phyloP scores from a whole-genome alignment of 2,113 vertebrate genomes.

The Fulica atra region DNA sequence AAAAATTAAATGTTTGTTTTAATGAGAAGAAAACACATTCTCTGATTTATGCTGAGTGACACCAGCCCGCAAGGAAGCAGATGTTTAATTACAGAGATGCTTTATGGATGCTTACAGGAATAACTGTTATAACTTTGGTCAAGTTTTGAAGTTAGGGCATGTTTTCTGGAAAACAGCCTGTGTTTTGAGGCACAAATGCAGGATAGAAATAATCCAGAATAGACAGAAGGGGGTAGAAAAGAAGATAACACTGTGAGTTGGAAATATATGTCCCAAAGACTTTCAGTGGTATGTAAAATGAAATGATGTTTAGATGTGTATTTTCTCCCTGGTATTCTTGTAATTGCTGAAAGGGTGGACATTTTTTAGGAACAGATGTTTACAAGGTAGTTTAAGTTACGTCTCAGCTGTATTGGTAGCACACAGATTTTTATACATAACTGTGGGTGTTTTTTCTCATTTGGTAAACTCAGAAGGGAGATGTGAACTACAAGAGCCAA shows the following conservation, averaged over 20 bases:
- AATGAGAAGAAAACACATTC: background rate
- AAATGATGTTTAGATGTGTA: background rate
- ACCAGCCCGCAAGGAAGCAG: background rate
- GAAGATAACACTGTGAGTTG: background rate
- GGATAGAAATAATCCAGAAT: background rate
- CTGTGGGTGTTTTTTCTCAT: background rate
- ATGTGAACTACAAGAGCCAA: background rate
- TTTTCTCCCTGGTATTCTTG: background rate
- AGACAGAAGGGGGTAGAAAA: background rate
- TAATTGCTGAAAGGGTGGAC: background rate
- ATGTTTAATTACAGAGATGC: background rate
- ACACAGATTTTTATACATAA: background rate
- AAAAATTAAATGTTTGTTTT: background rate
- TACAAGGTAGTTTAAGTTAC: background rate
- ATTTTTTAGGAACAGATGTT: background rate
- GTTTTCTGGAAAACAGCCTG: background rate
- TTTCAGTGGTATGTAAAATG: background rate
- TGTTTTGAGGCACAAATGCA: background rate
- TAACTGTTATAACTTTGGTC: background rate
- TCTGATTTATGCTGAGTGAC: slow-evolving; percentile 13
- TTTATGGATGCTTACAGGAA: background rate
- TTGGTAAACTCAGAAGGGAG: background rate
- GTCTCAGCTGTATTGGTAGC: background rate
- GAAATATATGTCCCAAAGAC: background rate
- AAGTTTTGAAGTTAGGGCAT: background rate